These are phyloP conservation scores for Leptogaster cylindrica DNA, from an alignment of 2,888 invertebrate genomes.

Conservation along the genomic window DNA sequence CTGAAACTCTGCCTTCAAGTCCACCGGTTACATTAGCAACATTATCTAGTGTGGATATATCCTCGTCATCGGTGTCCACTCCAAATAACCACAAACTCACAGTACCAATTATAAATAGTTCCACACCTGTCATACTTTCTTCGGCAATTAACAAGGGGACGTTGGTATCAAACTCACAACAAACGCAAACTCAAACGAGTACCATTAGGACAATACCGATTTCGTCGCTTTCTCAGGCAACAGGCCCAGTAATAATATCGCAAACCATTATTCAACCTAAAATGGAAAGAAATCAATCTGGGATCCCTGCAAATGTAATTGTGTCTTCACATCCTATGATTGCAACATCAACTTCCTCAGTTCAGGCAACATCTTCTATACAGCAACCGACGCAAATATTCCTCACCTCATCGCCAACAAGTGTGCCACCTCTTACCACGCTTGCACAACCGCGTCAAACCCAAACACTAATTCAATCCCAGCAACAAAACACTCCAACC, in stretches of 20 bases:
- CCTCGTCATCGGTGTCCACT: neutral
- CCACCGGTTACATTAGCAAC: neutral
- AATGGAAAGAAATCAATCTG: constrained; percentile 1
- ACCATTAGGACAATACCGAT: constrained; percentile 41
- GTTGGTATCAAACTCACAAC: constrained; percentile 38
- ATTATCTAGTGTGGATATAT: neutral
- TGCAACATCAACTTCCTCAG: neutral
- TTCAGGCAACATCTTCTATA: constrained; percentile 37
- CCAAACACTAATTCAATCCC: constrained; percentile 55
- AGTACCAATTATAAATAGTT: constrained; percentile 4
- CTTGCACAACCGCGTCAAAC: constrained; percentile 56
- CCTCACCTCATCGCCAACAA: constrained; percentile 52
- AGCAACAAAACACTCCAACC: constrained; percentile 55
- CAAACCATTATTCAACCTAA: constrained; percentile 62
- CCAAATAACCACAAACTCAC: constrained; percentile 46
- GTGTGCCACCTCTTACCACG: constrained; percentile 58
- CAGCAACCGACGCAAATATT: constrained; percentile 55
- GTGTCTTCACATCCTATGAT: constrained; percentile 9
- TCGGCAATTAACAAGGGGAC: constrained; percentile 32
- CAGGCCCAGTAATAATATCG: constrained; percentile 59
- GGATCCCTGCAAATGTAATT: constrained; percentile 27
- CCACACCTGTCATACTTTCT: constrained; percentile 31
- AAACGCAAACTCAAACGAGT: constrained; percentile 46
- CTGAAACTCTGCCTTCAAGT: constrained; percentile 47
- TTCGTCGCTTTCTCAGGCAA: constrained; percentile 40